These are phyloP conservation scores for Dicerorhinus sumatrensis DNA, from an alignment of 2,113 vertebrate species.

Conservation along the genomic window DNA sequence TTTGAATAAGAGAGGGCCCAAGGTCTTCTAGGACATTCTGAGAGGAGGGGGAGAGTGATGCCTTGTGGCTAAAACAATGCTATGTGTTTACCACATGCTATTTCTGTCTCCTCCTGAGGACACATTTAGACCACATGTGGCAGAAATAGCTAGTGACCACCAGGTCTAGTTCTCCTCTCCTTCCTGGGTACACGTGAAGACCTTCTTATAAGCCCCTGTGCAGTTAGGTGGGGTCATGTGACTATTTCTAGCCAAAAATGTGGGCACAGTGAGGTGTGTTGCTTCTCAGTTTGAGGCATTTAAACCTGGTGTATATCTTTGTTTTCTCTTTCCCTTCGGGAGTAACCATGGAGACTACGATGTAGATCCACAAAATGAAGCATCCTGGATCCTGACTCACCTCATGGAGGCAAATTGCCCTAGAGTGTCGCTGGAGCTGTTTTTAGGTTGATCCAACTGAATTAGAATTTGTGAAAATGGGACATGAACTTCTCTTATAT, in stretches of 20 bases:
- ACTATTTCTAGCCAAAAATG: background rate
- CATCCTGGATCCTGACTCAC: background rate
- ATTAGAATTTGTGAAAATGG: background rate
- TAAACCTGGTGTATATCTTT: background rate
- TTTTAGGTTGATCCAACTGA: background rate
- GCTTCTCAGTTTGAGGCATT: background rate
- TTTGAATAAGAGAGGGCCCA: background rate
- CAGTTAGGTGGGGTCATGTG: background rate
- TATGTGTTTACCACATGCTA: background rate
- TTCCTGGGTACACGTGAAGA: background rate
- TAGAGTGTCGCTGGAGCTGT: background rate
- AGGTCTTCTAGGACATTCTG: background rate
- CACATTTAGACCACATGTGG: background rate
- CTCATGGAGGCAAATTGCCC: background rate
- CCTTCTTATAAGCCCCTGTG: background rate
- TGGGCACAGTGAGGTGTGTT: background rate
- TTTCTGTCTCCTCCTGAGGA: background rate
- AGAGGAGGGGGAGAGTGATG: background rate
- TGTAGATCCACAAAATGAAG: background rate
- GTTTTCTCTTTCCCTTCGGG: background rate
- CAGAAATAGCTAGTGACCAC: background rate
- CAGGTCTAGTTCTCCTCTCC: background rate
- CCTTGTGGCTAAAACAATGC: background rate
- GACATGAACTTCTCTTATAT: background rate
- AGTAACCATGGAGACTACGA: background rate